Base-by-base conservation (phyloP, 2,888 invertebrate genomes). In the Mesorhabditis belari region DNA sequence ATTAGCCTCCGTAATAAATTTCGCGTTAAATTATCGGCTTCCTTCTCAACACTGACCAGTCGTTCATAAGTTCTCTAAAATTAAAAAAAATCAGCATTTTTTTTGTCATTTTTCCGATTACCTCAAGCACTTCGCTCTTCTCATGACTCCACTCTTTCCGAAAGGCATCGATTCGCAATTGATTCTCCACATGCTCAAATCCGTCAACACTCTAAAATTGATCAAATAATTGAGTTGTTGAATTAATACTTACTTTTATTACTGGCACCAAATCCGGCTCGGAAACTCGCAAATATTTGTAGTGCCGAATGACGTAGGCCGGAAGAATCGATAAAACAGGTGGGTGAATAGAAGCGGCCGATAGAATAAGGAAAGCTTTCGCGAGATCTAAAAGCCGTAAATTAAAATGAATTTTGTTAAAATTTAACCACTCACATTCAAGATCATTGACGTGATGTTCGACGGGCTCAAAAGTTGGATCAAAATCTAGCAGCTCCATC, bases 401-500 rank as follows among this genome's bases (percentile, higher is more conserved):
- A 35, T 21, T 28, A 4, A 26, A 19, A 55, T 29, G 55, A 50
- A 60, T 59, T 6, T n/a, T 27, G 19, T 52, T 19, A 26, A n/a
- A 28, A 28, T 3, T 28, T n/a, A 24, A 51, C 24, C 19, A 56
- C 70, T 61, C 54, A 74, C 74, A 79, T 57, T 65, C 65, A 27
- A 67, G 70, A 61, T 95, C 94, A 75, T 95, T 93, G 3, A 96
- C 91, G 81, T 94, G 91, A 0, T 91, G 91, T 81, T 96, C 96
- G 0, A 93, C 89, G 76, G 90, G 91, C 81, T 95, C 93, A 82
- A 96, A 93, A 83, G 92, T 93, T 0, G 95, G 94, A 85, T 98
- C 95, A 65, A 91, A 89, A 68, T 89, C 89, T 19, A 98, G 85
- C 61, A 98, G 85, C 71, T 92, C 89, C 0, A 92, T 89, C 0